A percentile compares a stretch with the other conserved stretches of the same genome.
These are phyloP conservation scores for Lota lota DNA, from an alignment of 2,113 vertebrate species.

Conservation along the genomic window DNA sequence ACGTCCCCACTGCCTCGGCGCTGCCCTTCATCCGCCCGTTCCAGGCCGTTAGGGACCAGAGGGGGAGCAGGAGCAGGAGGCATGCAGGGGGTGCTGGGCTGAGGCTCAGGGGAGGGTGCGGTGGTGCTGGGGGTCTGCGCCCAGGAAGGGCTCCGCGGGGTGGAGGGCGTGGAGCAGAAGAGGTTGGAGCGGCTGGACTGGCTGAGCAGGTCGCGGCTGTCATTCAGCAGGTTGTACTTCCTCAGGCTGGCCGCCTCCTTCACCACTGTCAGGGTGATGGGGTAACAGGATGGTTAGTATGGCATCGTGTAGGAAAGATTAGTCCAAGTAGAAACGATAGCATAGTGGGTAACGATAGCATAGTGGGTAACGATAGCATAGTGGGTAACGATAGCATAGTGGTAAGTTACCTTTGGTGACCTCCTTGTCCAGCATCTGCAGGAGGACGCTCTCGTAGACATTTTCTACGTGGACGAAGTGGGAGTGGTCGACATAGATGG, in stretches of 20 bases:
- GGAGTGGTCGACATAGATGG: constrained; percentile 80
- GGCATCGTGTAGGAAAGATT: too few species aligned
- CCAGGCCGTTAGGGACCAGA: constrained; percentile 17
- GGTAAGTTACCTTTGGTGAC: constrained; percentile 79
- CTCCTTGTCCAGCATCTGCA: constrained; percentile 81
- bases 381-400: not conserved
- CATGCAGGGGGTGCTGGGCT: not conserved
- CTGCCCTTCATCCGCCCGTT: not conserved
- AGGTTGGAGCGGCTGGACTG: constrained; percentile 81
- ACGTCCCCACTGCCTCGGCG: not conserved
- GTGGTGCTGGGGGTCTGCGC: not conserved
- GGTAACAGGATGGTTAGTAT: not conserved
- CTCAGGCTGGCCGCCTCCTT: constrained; percentile 84
- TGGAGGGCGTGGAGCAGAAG: constrained; percentile 68
- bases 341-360: not conserved
- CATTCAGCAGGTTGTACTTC: constrained; percentile 87
- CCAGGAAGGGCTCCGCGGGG: constrained; percentile 74
- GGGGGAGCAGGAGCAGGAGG: constrained; percentile 31
- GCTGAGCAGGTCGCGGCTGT: constrained; percentile 76
- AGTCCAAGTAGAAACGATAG: too few species aligned
- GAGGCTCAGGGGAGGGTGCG: not conserved
- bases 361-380: not conserved
- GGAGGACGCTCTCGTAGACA: constrained; percentile 85
- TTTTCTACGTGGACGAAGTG: constrained; percentile 87
- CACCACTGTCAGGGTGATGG: constrained; percentile 76